Evolutionary conservation across 2,888 invertebrate species (phyloP), one percentile per base, ranked within the genome.

Genomic region (Zootermopsis nevadensis): DNA sequence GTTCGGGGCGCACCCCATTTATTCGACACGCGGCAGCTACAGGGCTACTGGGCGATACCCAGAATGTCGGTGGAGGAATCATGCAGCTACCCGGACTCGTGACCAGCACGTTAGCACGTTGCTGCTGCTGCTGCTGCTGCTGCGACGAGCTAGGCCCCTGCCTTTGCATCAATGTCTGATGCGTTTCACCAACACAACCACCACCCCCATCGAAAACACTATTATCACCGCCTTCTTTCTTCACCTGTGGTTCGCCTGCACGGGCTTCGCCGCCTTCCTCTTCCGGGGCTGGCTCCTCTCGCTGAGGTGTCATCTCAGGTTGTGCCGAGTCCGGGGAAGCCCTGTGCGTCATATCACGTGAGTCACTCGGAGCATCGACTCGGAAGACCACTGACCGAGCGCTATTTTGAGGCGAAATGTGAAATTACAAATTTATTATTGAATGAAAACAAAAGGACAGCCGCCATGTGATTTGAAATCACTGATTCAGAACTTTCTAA

Each of bases 1-100:
- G 92, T 89, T 96, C 96, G n/a, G 95, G 95, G 87, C 95, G 95
- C 84, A 94, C 94, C 85, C 95, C 95, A 88, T 95, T 95, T 85
- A 95, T 94, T 86, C 95, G 92, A 82, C 82, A 77, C 55, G 82
- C 53, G 15, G 86, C 86, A 33, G 85, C 83, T 82, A 86, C 82
- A 67, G 84, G 76, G 30, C 66, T 67, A 42, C 48, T 72, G 10
- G 83, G 81, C 30, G 83, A 77, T 80, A 83, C 80, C 84, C 86
- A 86, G 81, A 85, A 86, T 31, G 85, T 84, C n/a, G 85, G 85
- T 22, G 85, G 85, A 48, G 85, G 84, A 76, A 81, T 83, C 60
- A 81, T 81, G 66, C 80, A 81, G 53, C 77, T 31, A 27, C 82
- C 74, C 66, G 83, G 80, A 72, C 80, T 83, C 55, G 80, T 66